Conservation (phyloP, 2,888 invertebrate genomes). For the Cremastobaeus sp. region DNA sequence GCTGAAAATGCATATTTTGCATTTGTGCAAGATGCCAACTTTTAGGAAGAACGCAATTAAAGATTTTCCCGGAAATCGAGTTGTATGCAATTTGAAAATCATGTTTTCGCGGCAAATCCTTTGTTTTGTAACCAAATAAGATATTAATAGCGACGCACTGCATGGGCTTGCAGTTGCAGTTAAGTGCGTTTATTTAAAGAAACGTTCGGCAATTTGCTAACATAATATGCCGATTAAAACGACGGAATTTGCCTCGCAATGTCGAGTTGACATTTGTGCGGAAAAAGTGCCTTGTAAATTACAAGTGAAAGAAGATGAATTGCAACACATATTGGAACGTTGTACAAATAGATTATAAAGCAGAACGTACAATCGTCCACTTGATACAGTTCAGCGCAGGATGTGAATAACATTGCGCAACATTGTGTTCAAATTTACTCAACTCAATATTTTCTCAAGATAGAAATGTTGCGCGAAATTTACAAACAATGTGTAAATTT, state of each 20-base stretch:
- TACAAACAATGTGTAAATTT: too few species aligned
- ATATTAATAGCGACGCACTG: conserved; percentile 31
- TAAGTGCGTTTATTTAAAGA: conserved; percentile 8
- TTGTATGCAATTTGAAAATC: conserved; percentile 22
- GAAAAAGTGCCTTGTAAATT: neutral
- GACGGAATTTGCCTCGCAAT: too few species aligned
- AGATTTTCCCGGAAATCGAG: conserved; percentile 47
- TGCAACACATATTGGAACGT: conserved; percentile 7
- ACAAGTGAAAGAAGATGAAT: neutral
- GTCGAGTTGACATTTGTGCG: too few species aligned
- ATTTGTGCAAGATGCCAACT: too few species aligned
- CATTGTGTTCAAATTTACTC: neutral
- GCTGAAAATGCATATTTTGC: too few species aligned
- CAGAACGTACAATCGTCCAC: conserved; percentile 13
- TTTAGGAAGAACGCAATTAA: conserved; percentile 24
- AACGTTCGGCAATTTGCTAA: neutral
- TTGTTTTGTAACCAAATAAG: conserved; percentile 36
- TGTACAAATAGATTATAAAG: conserved; percentile 4
- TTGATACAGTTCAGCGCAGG: conserved; percentile 2
- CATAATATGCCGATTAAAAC: too few species aligned
- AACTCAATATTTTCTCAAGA: neutral
- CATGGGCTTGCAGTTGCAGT: too few species aligned
- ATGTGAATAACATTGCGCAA: conserved; percentile 14
- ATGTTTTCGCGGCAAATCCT: conserved; percentile 19
- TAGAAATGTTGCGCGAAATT: too few species aligned